These are phyloP conservation scores for Pachydiplax longipennis DNA, from an alignment of 2,888 invertebrate species.

Conservation along the genomic window DNA sequence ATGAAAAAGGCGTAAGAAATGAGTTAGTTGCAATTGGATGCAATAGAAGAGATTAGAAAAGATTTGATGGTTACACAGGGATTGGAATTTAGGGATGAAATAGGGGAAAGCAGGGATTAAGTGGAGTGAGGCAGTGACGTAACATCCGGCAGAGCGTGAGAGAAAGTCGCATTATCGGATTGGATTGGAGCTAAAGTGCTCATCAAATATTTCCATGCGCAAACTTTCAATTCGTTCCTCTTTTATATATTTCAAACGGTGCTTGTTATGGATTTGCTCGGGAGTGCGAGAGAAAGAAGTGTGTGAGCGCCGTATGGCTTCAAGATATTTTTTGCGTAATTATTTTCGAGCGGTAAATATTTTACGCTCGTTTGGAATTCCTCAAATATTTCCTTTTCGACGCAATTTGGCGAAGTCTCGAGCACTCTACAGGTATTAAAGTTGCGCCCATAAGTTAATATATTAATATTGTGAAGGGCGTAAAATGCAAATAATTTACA, in stretches of 20 bases:
- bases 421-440: too few species aligned
- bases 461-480: too few species aligned
- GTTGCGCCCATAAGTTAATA: too few species aligned
- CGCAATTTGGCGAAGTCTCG: too few species aligned
- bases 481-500: too few species aligned
- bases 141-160: neutral
- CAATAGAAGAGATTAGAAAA: too few species aligned
- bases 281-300: neutral
- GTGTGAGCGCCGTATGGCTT: neutral
- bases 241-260: constrained; percentile 11
- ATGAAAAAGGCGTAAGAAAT: too few species aligned
- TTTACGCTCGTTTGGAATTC: neutral
- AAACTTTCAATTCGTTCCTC: constrained; percentile 27
- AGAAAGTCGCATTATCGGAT: constrained; percentile 48
- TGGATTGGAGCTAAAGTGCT: constrained; percentile 48
- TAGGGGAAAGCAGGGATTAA: neutral
- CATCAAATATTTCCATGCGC: constrained; percentile 48
- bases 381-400: neutral
- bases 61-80: too few species aligned
- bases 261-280: constrained; percentile 16
- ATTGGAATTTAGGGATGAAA: neutral
- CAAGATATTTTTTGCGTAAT: neutral
- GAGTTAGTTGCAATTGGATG: too few species aligned
- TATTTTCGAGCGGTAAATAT: neutral
- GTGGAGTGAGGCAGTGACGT: neutral